Conservation (phyloP, 2,113 vertebrate species). For the Grammomys surdaster region DNA sequence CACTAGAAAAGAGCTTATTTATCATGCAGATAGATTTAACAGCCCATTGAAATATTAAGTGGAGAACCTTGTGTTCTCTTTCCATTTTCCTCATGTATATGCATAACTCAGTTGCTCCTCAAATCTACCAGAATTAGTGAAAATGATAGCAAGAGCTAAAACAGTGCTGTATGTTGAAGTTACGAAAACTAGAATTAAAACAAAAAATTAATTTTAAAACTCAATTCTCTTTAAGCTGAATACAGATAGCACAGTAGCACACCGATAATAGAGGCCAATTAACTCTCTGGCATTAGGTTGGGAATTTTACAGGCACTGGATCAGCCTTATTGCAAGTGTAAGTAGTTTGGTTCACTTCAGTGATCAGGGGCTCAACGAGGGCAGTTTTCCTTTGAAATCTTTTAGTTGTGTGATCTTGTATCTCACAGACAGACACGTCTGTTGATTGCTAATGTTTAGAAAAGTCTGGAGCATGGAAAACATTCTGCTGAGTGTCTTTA, state of each 20-base stretch:
- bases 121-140: neutral
- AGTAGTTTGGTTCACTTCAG: neutral
- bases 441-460: neutral
- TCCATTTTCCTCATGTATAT: neutral
- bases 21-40: neutral
- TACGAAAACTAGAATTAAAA: neutral
- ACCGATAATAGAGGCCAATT: too few relatives aligned
- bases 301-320: neutral
- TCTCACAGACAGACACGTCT: neutral
- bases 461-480: neutral
- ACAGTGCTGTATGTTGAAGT: neutral
- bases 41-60: neutral
- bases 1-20: neutral
- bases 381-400: neutral
- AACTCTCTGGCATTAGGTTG: neutral
- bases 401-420: neutral
- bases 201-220: neutral
- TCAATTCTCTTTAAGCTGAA: neutral
- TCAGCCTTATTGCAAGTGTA: neutral
- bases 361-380: neutral
- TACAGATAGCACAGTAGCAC: neutral
- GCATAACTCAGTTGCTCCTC: neutral
- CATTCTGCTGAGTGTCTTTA: neutral
- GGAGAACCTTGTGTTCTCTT: neutral
- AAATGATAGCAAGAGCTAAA: neutral